Base-by-base conservation (phyloP, 2,888 invertebrate species). In the Anagyrus pseudococci region DNA sequence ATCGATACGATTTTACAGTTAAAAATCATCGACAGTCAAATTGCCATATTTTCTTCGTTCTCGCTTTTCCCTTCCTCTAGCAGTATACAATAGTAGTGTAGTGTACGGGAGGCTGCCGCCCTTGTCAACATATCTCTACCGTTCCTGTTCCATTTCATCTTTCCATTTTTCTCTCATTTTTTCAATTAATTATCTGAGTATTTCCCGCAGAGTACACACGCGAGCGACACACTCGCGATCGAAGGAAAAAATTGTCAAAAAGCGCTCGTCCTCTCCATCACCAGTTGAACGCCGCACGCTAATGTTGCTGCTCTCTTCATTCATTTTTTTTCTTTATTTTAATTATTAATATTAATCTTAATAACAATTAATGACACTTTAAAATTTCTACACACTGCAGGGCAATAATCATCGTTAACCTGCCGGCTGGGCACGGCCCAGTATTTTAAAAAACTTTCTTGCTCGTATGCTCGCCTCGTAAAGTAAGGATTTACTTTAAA, bases 321-420 rank as follows among this genome's bases (percentile, higher is more conserved):
- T 69, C 62, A 64, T n/a, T 48, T 48, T 25, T 26, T 29, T 7
- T 41, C 4, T 8, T 48, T 48, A 48, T 26, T 29, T 29, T 41
- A 41, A 41, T 70, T 68, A 69, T 70, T 72, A 69, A 69, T 70
- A 69, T 74, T 74, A 74, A 73, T 75, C 75, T 76, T 75, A 74
- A 74, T 75, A 79, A 78, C 76, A 76, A 76, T 78, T 73, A 76
- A 77, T 78, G 77, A 78, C 75, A 76, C 74, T 75, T 72, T 71
- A 72, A 76, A 77, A 77, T 77, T 77, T 79, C 76, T 78, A 77
- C 75, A 77, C 75, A 77, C 68, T 74, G 75, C 77, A 75, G 75
- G 73, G 71, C 70, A 73, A 71, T 68, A 69, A 37, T 68, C 70
- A 70, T 71, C 66, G 71, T 71, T 37, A 71, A 73, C 72, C 73